Conservation (phyloP, 2,797 vertebrate species). For the Falco biarmicus region DNA sequence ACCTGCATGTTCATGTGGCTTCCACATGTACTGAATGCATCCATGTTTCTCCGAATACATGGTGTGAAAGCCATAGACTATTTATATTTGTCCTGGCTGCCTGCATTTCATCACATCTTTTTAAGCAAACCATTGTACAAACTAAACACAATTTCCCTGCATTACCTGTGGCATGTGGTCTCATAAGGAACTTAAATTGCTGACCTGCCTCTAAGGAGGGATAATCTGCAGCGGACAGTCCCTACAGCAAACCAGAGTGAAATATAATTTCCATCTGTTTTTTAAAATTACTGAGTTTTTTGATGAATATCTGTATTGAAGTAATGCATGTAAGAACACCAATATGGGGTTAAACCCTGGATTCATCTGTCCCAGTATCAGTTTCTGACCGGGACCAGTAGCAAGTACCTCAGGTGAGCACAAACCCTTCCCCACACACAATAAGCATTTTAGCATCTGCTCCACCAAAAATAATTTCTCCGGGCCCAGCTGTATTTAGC, state of each 20-base stretch:
- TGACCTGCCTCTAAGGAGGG: not conserved
- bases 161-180: not conserved
- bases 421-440: not conserved
- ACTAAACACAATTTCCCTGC: not conserved
- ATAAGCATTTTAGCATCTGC: not conserved
- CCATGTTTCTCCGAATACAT: not conserved
- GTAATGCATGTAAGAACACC: accelerated
- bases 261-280: not conserved
- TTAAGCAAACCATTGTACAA: not conserved
- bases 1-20: not conserved
- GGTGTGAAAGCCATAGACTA: not conserved
- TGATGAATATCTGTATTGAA: not conserved
- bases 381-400: not conserved
- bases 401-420: not conserved
- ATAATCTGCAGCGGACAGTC: not conserved
- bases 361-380: not conserved
- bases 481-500: not conserved
- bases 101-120: not conserved
- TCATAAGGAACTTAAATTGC: not conserved
- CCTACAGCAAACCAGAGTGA: not conserved
- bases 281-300: not conserved
- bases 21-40: not conserved
- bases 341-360: not conserved
- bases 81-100: not conserved
- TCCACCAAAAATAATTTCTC: not conserved